These are phyloP conservation scores for Zelleria hepariella DNA, from an alignment of 2,888 invertebrate genomes.

Conservation along the genomic window DNA sequence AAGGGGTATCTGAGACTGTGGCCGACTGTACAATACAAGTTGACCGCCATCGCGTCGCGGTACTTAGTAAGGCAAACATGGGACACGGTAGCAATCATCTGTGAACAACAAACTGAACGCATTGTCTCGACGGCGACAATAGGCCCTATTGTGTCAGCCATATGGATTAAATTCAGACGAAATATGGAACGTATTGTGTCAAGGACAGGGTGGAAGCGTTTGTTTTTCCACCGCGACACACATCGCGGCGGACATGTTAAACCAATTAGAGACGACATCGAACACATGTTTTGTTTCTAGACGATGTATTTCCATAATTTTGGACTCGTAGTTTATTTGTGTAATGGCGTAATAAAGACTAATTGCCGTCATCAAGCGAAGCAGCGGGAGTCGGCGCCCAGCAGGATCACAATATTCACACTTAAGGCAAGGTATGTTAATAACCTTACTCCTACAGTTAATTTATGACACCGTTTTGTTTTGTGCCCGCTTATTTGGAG, in stretches of 20 bases:
- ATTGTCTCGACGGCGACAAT: background rate
- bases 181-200: background rate
- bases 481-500: background rate
- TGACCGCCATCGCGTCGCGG: constrained; percentile 31
- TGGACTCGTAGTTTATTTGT: background rate
- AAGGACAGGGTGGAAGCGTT: background rate
- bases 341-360: background rate
- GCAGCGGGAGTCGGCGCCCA: background rate
- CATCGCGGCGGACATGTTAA: constrained; percentile 37
- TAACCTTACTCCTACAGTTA: background rate
- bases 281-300: constrained; percentile 15
- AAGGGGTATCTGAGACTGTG: no score
- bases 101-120: constrained; percentile 36
- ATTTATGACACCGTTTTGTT: background rate
- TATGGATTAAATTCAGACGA: background rate
- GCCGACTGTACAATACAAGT: constrained; percentile 20
- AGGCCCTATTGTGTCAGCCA: background rate
- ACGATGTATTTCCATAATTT: background rate
- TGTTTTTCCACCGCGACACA: constrained; percentile 2
- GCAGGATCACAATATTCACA: background rate
- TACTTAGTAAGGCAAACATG: constrained; percentile 58
- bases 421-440: background rate
- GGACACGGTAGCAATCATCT: constrained; percentile 44
- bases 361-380: background rate
- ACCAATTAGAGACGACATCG: constrained; percentile 50